Evolutionary conservation across 2,797 vertebrate species (phyloP), one percentile per base, ranked within the genome.

Genomic region (Gouania willdenowi): DNA sequence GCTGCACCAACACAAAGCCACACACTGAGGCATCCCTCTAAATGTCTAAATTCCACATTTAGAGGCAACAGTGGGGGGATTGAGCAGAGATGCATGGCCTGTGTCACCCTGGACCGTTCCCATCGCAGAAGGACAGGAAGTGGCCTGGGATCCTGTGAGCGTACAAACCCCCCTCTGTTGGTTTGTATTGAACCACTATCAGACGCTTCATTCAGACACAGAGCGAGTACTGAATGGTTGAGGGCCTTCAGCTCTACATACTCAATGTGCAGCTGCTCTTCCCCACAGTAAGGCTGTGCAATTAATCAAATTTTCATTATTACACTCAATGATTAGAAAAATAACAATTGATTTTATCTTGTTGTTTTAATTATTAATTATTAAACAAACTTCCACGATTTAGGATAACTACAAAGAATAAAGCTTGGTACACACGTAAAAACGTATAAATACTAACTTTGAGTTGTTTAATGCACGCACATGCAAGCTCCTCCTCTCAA

Each of bases 161-260:
- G 83, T 19, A 90, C 85, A 88, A 84, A 57, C 59, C 47, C 59
- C 73, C 62, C 67, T 85, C 86, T 89, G 86, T 90, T 71, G 36
- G 42, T 61, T 60, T 52, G 41, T 41, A 73, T 75, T 69, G 75
- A 79, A 62, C 74, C 69, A 59, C 67, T 41, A 75, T 83, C 71
- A 78, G 67, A 77, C 64, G 62, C 71, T 79, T 67, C 59, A 85
- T 88, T 86, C 76, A 83, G 68, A 84, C 46, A 47, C 52, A 26
- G 51, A 15, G 37, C 23, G 1, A 63, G 54, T 51, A 50, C 62
- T 73, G 59, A 31, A 40, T 61, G 54, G 1, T 19, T 44, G 53
- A 33, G 32, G n/a, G 13, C 11, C 26, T 23, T 12, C 34, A 36
- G 21, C 25, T 37, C 35, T 41, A 44, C 48, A 29, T 66, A 50